phyloP scores from a whole-genome alignment of 2,797 vertebrate genomes.

The Thalassophryne amazonica region DNA sequence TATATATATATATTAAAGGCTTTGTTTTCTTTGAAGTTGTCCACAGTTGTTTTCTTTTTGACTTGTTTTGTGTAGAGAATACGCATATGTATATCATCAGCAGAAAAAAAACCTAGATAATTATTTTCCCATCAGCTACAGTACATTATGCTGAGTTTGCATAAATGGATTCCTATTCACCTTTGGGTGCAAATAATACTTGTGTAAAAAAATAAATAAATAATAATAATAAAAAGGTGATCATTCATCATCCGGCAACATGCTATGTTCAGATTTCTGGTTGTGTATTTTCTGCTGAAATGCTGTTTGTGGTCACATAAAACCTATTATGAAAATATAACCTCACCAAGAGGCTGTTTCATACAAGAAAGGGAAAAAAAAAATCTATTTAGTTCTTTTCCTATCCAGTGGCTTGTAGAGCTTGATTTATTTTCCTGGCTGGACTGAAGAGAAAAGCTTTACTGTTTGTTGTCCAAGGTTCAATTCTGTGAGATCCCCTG shows the following conservation, averaged over 20 bases:
- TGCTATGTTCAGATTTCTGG: conserved; percentile 56
- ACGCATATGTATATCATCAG: conserved; percentile 30
- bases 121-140: conserved; percentile 39
- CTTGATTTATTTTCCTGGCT: conserved; percentile 53
- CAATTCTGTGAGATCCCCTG: conserved; percentile 52
- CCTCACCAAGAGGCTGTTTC: conserved; percentile 52
- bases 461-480: conserved; percentile 48
- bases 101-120: conserved; percentile 32
- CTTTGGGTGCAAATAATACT: conserved; percentile 48
- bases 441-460: conserved; percentile 54
- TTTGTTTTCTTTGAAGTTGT: conserved; percentile 20
- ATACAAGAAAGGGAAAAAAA: conserved; percentile 46
- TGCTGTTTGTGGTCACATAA: conserved; percentile 61
- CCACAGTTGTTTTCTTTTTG: conserved; percentile 11
- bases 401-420: conserved; percentile 67
- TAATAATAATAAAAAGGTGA: too few species aligned
- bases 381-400: conserved; percentile 70
- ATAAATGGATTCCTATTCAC: conserved; percentile 44
- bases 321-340: conserved; percentile 69
- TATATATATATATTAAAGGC: conserved; percentile 8
- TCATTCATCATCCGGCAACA: conserved; percentile 64
- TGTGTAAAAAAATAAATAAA: conserved; percentile 24
- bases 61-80: conserved; percentile 17
- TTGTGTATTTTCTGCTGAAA: conserved; percentile 64
- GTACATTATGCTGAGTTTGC: conserved; percentile 49